Evolutionary conservation across 2,797 vertebrate species (phyloP), one percentile per base, ranked within the genome.

Genomic region (Phalanger gymnotis): DNA sequence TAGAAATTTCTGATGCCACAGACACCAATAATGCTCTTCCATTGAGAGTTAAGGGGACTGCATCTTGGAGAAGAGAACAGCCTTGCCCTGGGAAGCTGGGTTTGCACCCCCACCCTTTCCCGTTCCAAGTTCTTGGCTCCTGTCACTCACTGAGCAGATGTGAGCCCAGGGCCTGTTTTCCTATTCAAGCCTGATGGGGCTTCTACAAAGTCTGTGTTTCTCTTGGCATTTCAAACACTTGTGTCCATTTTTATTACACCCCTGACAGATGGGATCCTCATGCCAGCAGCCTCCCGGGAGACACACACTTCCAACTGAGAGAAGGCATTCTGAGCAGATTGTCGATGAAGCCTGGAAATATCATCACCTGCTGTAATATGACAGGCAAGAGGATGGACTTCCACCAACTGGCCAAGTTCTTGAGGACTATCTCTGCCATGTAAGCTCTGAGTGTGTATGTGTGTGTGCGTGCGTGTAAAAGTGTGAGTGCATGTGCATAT

Each of bases 161-260:
- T 3, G 90, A 31, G 53, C 96, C 51, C 89, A 51, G 51, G 90
- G 52, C 53, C 92, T 89, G 16, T 98, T 31, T 55, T 73, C 94
- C 56, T 16, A 47, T 93, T 95, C 97, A n/a, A 55, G 96, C 54
- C 92, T 90, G 16, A 94, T 95, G 92, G 93, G 92, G 14, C 53
- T 96, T 96, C 73, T 94, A 97, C 96, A 95, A 94, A 95, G 30
- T 91, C 91, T 97, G 97, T 98, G 92, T 96, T 98, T 95, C 96
- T 92, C 95, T 97, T 98, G 90, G 61, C 97, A 96, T 97, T 97
- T 97, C 96, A 95, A 95, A 95, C 90, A 90, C 93, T 95, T 92
- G 25, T 95, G 96, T 97, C 96, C 97, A 94, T 97, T 97, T 92
- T 96, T 97, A 96, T 96, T 98, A 97, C 89, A 97, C 87, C 91